Percentiles rank a stretch among this genome's conserved stretches.
Evolutionary conservation across 1,140 invertebrate genomes (phyloP).

Genomic region (Batillaria attramentaria): DNA sequence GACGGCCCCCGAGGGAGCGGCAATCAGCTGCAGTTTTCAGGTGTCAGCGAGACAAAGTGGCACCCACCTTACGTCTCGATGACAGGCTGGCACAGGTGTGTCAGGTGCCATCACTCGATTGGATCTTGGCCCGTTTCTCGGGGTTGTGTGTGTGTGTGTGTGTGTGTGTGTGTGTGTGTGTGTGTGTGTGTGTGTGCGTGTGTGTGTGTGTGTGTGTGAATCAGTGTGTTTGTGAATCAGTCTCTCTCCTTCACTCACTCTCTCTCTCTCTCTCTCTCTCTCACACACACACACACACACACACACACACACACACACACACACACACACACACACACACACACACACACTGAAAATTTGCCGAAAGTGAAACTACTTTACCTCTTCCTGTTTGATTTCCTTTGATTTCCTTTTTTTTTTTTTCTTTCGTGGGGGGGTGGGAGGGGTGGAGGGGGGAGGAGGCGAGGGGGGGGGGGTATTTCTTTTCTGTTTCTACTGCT

Average conservation of each 20-base stretch:
- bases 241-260: neutral
- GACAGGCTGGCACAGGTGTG: no score
- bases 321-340: slow-evolving; percentile 13
- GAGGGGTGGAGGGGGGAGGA: neutral
- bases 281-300: neutral
- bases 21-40: no score
- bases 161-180: neutral
- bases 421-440: neutral
- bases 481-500: no score
- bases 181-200: neutral
- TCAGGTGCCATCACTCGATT: no score
- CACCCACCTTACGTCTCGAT: no score
- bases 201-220: neutral
- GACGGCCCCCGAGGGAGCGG: no score
- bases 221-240: neutral
- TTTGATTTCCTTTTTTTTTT: neutral
- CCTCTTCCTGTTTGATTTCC: neutral
- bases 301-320: slow-evolving; percentile 3
- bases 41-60: no score
- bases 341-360: neutral
- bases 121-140: no score
- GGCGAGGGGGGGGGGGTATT: neutral
- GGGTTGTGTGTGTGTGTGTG: slow-evolving; percentile 1
- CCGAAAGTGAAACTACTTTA: neutral
- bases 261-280: neutral